Conservation (phyloP, 2,888 invertebrate genomes). For the Acleris laterana region DNA sequence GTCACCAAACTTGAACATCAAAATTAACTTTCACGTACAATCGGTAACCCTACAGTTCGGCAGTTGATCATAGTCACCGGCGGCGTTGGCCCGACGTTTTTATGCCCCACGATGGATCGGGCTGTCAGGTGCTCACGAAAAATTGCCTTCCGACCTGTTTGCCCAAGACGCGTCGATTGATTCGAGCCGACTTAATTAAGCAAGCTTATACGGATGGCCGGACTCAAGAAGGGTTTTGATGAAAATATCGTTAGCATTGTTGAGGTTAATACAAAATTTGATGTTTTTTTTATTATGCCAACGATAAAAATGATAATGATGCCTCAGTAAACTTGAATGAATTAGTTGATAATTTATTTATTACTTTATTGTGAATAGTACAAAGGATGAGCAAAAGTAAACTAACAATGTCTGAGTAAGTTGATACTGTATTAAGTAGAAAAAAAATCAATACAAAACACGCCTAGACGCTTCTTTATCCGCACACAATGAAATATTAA, state of each 20-base stretch:
- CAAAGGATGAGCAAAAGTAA: slow-evolving; percentile 10
- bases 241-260: slow-evolving; percentile 20
- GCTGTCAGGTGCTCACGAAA: slow-evolving; percentile 69
- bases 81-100: slow-evolving; percentile 67
- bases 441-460: slow-evolving; percentile 62
- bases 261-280: slow-evolving; percentile 21
- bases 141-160: slow-evolving; percentile 59
- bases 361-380: slow-evolving; percentile 26
- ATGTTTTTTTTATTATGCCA: slow-evolving; percentile 10
- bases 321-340: slow-evolving; percentile 19
- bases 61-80: slow-evolving; percentile 71
- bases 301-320: slow-evolving; percentile 11
- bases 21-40: slow-evolving; percentile 14
- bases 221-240: slow-evolving; percentile 26
- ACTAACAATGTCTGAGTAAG: slow-evolving; percentile 38
- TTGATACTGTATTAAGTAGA: slow-evolving; percentile 51
- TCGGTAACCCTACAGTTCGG: slow-evolving; percentile 52
- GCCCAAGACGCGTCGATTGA: slow-evolving; percentile 49
- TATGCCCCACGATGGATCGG: slow-evolving; percentile 66
- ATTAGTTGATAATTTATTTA: slow-evolving; percentile 18
- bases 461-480: slow-evolving; percentile 55
- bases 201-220: slow-evolving; percentile 39
- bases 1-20: slow-evolving; percentile 3
- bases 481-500: slow-evolving; percentile 74
- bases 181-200: slow-evolving; percentile 48